These are phyloP conservation scores for Euplexia lucipara DNA, from an alignment of 2,888 invertebrate genomes.

Conservation along the genomic window DNA sequence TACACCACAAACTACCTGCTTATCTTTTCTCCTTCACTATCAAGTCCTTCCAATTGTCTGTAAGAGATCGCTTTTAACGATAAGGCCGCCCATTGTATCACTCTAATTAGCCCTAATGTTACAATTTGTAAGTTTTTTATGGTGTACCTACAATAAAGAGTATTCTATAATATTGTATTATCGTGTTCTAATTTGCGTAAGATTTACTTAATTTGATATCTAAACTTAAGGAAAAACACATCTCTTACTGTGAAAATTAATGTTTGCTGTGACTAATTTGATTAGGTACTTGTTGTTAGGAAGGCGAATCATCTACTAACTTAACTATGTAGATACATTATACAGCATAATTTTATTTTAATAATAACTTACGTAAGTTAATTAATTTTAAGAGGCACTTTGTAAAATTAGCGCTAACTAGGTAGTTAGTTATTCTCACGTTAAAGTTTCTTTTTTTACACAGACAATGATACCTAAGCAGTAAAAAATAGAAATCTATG, in stretches of 20 bases:
- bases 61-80: no score
- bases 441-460: conserved; percentile 25
- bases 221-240: conserved; percentile 11
- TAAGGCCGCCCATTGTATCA: no score
- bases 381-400: conserved; percentile 26
- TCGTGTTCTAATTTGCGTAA: conserved; percentile 26
- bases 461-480: not conserved
- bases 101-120: no score
- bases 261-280: conserved; percentile 7
- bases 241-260: not conserved
- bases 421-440: conserved; percentile 19
- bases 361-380: conserved; percentile 7
- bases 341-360: not conserved
- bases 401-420: conserved; percentile 11
- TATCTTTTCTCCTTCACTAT: no score
- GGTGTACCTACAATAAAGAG: no score
- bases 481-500: not conserved
- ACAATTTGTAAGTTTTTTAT: no score
- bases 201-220: conserved; percentile 19
- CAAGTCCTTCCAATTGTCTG: no score
- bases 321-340: not conserved
- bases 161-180: no score
- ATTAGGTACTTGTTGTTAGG: conserved; percentile 4
- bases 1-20: no score
- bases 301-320: not conserved